phyloP scores from a whole-genome alignment of 1,140 invertebrate species.

The Lamellibrachia luymesi region DNA sequence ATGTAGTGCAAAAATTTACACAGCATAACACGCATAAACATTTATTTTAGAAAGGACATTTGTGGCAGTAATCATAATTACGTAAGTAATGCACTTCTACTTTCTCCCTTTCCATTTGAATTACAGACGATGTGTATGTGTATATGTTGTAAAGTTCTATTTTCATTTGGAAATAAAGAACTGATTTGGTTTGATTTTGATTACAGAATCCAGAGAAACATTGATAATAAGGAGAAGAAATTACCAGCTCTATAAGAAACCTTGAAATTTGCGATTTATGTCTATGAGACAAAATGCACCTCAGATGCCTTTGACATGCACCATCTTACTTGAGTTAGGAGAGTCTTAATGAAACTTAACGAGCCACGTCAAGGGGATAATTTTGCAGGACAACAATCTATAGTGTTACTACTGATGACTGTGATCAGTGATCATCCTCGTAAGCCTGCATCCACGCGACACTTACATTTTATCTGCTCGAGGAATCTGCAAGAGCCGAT shows the following conservation, averaged over 20 bases:
- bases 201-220: too few species aligned
- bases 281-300: background rate
- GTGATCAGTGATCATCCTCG: background rate
- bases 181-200: too few species aligned
- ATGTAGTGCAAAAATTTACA: too few species aligned
- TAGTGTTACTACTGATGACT: background rate
- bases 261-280: background rate
- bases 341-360: background rate
- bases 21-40: too few species aligned
- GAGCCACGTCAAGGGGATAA: background rate
- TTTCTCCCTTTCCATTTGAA: too few species aligned
- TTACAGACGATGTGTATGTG: too few species aligned
- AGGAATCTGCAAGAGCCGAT: background rate
- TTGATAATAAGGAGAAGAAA: background rate
- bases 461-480: background rate
- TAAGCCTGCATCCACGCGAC: background rate
- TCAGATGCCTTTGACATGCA: background rate
- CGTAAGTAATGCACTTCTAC: too few species aligned
- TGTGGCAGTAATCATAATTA: too few species aligned
- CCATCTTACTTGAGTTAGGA: background rate
- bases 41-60: too few species aligned
- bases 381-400: background rate
- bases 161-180: too few species aligned
- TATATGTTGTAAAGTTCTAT: too few species aligned
- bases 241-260: background rate